Evolutionary conservation across 2,888 invertebrate species (phyloP), one percentile per base, ranked within the genome.

Genomic region (Lithophane leautieri): DNA sequence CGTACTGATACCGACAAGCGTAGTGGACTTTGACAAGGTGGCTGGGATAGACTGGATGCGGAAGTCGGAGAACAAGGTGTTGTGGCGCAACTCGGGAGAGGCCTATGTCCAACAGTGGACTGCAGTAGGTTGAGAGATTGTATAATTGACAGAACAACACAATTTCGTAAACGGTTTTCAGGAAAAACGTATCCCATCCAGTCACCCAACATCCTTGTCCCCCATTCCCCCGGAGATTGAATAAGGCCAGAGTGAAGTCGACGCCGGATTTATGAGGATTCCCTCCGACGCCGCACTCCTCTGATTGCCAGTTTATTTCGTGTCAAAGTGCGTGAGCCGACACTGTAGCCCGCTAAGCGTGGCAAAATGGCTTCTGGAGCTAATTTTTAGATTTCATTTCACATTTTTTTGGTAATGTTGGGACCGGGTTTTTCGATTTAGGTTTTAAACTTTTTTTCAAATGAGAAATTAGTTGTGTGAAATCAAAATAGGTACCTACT

Each of bases 261-360:
- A 90, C 92, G 88, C 90, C 92, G 95, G 96, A 96, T 95, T 96
- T 96, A 96, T 95, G 95, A 92, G 96, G 94, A 94, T 94, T 94
- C 94, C 90, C 92, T 89, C 92, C 92, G 93, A 94, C 94, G 91
- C 91, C 92, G 94, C 94, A 94, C 95, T 95, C 90, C 91, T 90
- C 92, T 94, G 95, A 95, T 96, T 95, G 95, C 94, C 94, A 92
- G 95, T 95, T 95, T 95, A 95, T 95, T 94, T 93, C 90, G 93
- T 93, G 93, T 92, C 94, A 93, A 93, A 94, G 93, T 94, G 95
- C 94, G 95, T 95, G 91, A 89, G 91, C 89, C 85, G 83, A 78
- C 84, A 78, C 86, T 78, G 54, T 60, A 69, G 71, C 70, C 73
- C 47, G 72, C 79, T 76, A 78, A 84, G 74, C 72, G 61, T 72